These are phyloP conservation scores for Thera obeliscata DNA, from an alignment of 2,888 invertebrate species.

Conservation along the genomic window DNA sequence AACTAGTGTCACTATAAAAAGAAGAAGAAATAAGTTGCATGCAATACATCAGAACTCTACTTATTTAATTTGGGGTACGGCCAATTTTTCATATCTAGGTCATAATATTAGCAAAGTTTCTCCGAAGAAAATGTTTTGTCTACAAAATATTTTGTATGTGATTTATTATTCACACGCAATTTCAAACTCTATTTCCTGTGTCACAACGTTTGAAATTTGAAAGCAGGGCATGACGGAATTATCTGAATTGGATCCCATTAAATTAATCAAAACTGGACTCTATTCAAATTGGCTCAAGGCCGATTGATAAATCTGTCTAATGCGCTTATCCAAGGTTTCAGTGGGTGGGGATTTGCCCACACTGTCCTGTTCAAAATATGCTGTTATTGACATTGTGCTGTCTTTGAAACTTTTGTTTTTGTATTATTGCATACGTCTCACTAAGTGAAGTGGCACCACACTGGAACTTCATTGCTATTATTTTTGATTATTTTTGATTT, in stretches of 20 bases:
- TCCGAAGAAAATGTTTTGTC: background rate
- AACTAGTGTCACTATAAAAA: too few relatives aligned
- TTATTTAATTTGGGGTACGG: too few relatives aligned
- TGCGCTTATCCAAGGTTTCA: slow-evolving; percentile 8
- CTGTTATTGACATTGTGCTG: slow-evolving; percentile 25
- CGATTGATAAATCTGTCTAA: slow-evolving; percentile 18
- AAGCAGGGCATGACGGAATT: background rate
- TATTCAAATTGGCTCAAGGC: slow-evolving; percentile 25
- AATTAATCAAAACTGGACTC: slow-evolving; percentile 25
- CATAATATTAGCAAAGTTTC: background rate
- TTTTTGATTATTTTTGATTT: too few relatives aligned
- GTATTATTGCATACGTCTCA: too few relatives aligned
- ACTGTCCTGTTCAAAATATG: slow-evolving; percentile 24
- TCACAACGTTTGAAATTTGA: slow-evolving; percentile 2
- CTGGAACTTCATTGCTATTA: too few relatives aligned
- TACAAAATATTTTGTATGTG: background rate
- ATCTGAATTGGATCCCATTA: slow-evolving; percentile 12
- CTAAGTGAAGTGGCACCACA: too few relatives aligned
- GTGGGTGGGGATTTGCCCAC: slow-evolving; percentile 22
- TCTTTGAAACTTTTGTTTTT: too few relatives aligned
- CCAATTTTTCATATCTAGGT: background rate
- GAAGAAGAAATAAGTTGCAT: too few relatives aligned
- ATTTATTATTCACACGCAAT: slow-evolving; percentile 1
- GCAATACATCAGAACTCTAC: too few relatives aligned
- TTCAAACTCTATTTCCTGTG: slow-evolving; percentile 17